Evolutionary conservation across 2,113 vertebrate species (phyloP).

Genomic region (Telmatochromis sp.): DNA sequence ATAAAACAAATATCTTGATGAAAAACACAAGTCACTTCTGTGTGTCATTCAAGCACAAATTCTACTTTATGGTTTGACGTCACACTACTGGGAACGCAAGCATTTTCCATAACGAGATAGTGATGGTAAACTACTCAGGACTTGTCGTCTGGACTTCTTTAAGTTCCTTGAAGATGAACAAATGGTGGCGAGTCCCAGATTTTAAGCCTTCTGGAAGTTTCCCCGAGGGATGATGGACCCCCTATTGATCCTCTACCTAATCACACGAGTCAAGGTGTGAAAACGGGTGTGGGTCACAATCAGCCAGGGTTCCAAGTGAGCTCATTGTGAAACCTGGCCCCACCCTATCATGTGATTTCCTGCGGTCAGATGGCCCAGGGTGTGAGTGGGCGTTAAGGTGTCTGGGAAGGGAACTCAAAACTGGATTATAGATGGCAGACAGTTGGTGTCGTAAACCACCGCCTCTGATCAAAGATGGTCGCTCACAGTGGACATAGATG

Average conservation of each 20-base stretch:
- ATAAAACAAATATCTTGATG: not conserved
- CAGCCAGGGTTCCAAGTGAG: not conserved
- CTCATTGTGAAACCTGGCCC: not conserved
- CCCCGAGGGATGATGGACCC: rapidly evolving
- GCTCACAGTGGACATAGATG: not conserved
- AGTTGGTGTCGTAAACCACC: not conserved
- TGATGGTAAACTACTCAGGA: not conserved
- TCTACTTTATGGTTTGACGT: not conserved
- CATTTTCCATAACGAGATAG: not conserved
- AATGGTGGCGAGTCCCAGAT: not conserved
- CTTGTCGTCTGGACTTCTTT: not conserved
- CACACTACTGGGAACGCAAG: not conserved
- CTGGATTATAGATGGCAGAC: rapidly evolving
- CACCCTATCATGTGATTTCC: not conserved
- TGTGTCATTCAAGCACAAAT: not conserved
- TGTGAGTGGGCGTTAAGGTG: rapidly evolving
- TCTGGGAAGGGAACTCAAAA: rapidly evolving
- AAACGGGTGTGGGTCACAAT: not conserved
- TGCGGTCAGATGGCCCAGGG: not conserved
- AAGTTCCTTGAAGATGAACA: not conserved
- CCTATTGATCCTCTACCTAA: not conserved
- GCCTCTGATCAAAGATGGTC: rapidly evolving
- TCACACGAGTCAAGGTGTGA: not conserved
- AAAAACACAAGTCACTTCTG: not conserved
- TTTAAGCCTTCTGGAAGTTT: not conserved